Base-by-base conservation (phyloP, 2,113 vertebrate species). In the Cnemophilus loriae region DNA sequence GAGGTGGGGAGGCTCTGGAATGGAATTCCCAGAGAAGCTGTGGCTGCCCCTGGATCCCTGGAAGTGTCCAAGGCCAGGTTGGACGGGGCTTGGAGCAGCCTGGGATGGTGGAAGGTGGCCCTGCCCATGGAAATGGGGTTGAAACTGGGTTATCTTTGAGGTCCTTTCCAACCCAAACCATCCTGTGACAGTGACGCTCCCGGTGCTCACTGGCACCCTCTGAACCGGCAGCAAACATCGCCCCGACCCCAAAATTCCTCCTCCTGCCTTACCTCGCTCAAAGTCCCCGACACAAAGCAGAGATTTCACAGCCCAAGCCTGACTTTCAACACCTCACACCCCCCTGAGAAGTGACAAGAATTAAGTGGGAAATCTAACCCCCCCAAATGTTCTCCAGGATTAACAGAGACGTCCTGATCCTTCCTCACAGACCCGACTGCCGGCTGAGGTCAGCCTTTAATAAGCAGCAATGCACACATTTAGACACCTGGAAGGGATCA, bases 301-400 rank as follows among this genome's bases (percentile, higher is more conserved):
- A 84, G 63, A 93, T 73, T 92, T 88, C 89, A 55, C 37, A 95
- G 69, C 94, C 90, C 39, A 59, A 83, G 70, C 76, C 39, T 59
- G 80, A 67, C 84, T 93, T 95, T 42, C 92, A 95, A 83, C 76
- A 83, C 55, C 57, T 12, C 68, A 5, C 26, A 42, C 32, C 71
- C 96, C 63, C 61, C 57, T 19, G 30, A 60, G 69, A 64, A 95
- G 28, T 10, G 44, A 23, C 44, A 83, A 60, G 84, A 80, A 80
- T 71, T 41, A 89, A 26, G 41, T 47, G 59, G 89, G 89, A 80
- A 89, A 79, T 53, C 35, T 13, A 84, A 87, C 3, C 5, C 19
- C 44, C 12, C 9, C 4, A 47, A 57, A 6, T 7, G 22, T 60
- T 86, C 88, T 84, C 55, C 2, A 53, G 50, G 70, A 84, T 24